Percentiles rank a stretch among this genome's conserved stretches.
Conservation (phyloP, 1,140 invertebrate species). For the Antheraea pernyi region DNA sequence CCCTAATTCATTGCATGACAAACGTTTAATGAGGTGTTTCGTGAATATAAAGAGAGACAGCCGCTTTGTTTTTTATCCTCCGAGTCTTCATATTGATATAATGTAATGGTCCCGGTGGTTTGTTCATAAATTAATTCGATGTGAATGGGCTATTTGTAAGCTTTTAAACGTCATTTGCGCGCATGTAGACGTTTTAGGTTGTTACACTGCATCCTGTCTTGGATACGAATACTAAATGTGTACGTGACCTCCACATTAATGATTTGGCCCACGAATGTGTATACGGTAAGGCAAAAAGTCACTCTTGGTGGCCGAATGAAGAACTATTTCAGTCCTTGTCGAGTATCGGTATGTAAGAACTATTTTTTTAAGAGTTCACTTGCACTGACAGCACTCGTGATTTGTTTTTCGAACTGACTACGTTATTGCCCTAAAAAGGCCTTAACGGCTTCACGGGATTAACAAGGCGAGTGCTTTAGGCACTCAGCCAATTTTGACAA, state of each 20-base stretch:
- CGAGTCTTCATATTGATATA: constrained; percentile 32
- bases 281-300: background rate
- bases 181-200: constrained; percentile 17
- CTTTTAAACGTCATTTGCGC: constrained; percentile 9
- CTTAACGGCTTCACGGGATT: no score
- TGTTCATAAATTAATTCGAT: constrained; percentile 47
- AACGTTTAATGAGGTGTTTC: constrained; percentile 53
- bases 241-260: constrained; percentile 23
- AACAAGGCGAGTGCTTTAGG: no score
- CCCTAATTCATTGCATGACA: constrained; percentile 40
- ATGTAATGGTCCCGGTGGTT: constrained; percentile 28
- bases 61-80: constrained; percentile 23
- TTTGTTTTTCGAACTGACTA: no score
- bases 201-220: constrained; percentile 36
- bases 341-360: background rate
- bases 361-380: background rate
- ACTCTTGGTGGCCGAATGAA: background rate
- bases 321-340: background rate
- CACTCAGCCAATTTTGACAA: no score
- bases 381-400: background rate
- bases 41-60: constrained; percentile 42
- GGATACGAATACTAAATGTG: constrained; percentile 39
- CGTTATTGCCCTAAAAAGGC: no score
- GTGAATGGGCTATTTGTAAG: constrained; percentile 33
- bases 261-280: background rate